A percentile compares a stretch with the other conserved stretches of the same genome.
Conservation (phyloP, 1,140 invertebrate species). For the Drosophila ogumai region DNA sequence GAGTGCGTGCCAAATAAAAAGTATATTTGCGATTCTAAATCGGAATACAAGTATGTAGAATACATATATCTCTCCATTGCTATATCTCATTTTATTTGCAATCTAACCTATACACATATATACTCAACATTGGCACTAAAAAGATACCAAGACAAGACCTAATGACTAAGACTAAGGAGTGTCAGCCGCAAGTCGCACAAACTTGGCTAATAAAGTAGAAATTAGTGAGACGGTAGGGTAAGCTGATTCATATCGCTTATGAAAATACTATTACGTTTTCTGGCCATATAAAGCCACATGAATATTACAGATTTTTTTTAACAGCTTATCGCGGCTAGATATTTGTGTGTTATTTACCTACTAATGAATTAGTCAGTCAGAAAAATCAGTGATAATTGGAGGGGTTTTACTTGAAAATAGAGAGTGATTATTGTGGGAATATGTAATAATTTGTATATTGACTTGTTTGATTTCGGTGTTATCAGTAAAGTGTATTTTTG, state of each 20-base stretch:
- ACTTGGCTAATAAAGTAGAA: slow-evolving; percentile 78
- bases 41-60: slow-evolving; percentile 35
- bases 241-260: slow-evolving; percentile 47
- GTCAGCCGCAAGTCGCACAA: slow-evolving; percentile 44
- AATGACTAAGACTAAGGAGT: slow-evolving; percentile 83
- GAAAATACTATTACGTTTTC: slow-evolving; percentile 27
- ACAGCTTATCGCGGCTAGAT: slow-evolving; percentile 1
- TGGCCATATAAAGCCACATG: not conserved
- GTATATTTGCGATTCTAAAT: slow-evolving; percentile 46
- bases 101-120: slow-evolving; percentile 45
- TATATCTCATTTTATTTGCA: slow-evolving; percentile 35
- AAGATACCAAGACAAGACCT: slow-evolving; percentile 46
- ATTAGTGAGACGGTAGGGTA: slow-evolving; percentile 55
- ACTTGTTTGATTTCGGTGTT: not conserved
- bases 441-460: not conserved
- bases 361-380: slow-evolving; percentile 20
- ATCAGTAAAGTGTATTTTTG: not conserved
- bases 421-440: not conserved
- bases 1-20: slow-evolving; percentile 75
- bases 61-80: slow-evolving; percentile 20
- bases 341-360: slow-evolving; percentile 10
- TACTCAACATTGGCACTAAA: not conserved
- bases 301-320: slow-evolving; percentile 18
- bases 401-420: not conserved
- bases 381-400: slow-evolving; percentile 3